phyloP scores from a whole-genome alignment of 2,797 vertebrate genomes.

The Oreochromis grahami region DNA sequence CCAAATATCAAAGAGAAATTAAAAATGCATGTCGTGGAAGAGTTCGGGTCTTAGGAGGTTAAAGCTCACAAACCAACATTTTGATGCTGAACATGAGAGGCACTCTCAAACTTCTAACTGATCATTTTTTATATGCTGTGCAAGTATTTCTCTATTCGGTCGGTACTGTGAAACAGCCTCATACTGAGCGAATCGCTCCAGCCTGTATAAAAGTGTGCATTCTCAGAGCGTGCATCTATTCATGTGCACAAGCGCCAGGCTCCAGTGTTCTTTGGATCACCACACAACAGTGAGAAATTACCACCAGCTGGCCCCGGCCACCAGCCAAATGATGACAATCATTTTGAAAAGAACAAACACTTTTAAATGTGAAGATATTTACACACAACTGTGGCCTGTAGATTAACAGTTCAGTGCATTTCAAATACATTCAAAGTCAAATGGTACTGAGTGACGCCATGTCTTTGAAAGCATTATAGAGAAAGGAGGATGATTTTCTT shows the following conservation, averaged over 20 bases:
- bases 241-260: not conserved
- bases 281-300: not conserved
- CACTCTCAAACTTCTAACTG: not conserved
- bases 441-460: not conserved
- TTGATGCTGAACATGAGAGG: not conserved
- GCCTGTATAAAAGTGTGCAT: not conserved
- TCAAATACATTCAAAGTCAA: not conserved
- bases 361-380: not conserved
- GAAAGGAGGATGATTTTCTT: not conserved
- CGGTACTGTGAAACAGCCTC: not conserved
- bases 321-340: constrained; percentile 2
- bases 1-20: too few relatives aligned
- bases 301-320: constrained; percentile 23
- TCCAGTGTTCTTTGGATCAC: not conserved
- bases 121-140: not conserved
- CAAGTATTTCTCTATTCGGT: not conserved
- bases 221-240: not conserved
- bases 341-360: not conserved
- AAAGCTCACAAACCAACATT: not conserved
- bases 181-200: not conserved
- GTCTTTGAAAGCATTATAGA: not conserved
- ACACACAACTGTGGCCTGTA: not conserved
- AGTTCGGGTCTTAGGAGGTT: too few relatives aligned
- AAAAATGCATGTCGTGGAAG: too few relatives aligned
- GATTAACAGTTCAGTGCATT: not conserved